Evolutionary conservation across 2,888 invertebrate genomes (phyloP).

Genomic region (Ametastegia equiseti): DNA sequence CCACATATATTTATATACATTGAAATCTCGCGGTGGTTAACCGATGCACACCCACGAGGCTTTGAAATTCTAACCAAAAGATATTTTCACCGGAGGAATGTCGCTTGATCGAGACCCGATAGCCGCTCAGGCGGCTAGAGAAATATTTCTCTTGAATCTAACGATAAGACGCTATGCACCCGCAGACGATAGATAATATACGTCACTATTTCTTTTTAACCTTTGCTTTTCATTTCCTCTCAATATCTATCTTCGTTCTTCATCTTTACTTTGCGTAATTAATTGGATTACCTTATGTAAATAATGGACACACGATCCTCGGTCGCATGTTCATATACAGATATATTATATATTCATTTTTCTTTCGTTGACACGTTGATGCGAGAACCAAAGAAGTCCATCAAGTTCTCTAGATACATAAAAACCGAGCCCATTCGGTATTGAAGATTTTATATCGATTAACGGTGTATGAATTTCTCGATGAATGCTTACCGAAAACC

Average conservation of each 20-base stretch:
- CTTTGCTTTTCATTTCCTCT: background rate
- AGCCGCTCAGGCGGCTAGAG: background rate
- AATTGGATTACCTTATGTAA: constrained; percentile 27
- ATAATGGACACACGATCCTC: constrained; percentile 5
- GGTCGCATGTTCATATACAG: constrained; percentile 1
- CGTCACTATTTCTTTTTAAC: background rate
- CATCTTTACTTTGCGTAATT: constrained; percentile 6
- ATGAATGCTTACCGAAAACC: no score
- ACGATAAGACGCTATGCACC: background rate
- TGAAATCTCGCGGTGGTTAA: constrained; percentile 18
- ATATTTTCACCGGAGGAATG: constrained; percentile 45
- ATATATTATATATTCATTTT: background rate
- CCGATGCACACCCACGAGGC: constrained; percentile 45
- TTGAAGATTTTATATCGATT: no score
- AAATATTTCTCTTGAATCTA: constrained; percentile 41
- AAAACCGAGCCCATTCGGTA: no score
- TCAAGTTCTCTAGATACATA: constrained; percentile 6
- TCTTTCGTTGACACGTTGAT: background rate
- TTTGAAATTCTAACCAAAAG: constrained; percentile 44
- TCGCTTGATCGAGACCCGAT: constrained; percentile 42
- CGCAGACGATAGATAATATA: background rate
- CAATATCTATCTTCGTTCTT: background rate
- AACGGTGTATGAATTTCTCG: no score
- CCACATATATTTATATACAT: no score
- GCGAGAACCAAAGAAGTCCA: background rate